These are phyloP conservation scores for Mechanitis mazaeus DNA, from an alignment of 2,888 invertebrate genomes.

Conservation along the genomic window DNA sequence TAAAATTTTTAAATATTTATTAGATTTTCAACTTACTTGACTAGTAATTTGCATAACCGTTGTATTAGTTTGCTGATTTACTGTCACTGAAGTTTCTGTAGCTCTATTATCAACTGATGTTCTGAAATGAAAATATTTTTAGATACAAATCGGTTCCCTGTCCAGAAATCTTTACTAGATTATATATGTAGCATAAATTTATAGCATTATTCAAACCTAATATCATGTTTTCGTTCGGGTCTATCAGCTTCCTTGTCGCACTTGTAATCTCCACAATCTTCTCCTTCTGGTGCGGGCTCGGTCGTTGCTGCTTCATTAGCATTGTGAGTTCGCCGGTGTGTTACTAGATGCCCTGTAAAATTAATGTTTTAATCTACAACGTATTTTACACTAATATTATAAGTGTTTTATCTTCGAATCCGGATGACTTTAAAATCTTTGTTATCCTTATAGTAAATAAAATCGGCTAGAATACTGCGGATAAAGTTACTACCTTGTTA, in stretches of 20 bases:
- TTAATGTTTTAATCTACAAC: neutral
- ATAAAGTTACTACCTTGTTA: too few relatives aligned
- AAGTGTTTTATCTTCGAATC: neutral
- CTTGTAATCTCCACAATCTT: constrained; percentile 55
- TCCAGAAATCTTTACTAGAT: too few relatives aligned
- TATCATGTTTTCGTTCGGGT: constrained; percentile 52
- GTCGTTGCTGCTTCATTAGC: constrained; percentile 52
- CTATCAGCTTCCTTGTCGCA: constrained; percentile 53
- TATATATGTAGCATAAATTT: too few relatives aligned
- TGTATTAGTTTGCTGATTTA: constrained; percentile 48
- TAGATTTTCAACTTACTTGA: constrained; percentile 43
- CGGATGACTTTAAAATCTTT: too few relatives aligned
- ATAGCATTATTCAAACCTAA: constrained; percentile 40
- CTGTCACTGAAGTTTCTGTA: constrained; percentile 46
- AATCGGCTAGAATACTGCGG: too few relatives aligned
- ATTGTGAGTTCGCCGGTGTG: constrained; percentile 87
- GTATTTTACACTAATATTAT: neutral
- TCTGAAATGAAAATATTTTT: constrained; percentile 34
- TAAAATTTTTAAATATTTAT: too few relatives aligned
- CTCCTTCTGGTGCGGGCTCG: constrained; percentile 46
- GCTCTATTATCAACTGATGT: constrained; percentile 48
- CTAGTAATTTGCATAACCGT: constrained; percentile 69
- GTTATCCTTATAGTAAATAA: too few relatives aligned
- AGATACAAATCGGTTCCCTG: neutral
- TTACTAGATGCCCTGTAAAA: constrained; percentile 80